These are phyloP conservation scores for Hemibates koningsi DNA, from an alignment of 2,113 vertebrate genomes.

Conservation along the genomic window DNA sequence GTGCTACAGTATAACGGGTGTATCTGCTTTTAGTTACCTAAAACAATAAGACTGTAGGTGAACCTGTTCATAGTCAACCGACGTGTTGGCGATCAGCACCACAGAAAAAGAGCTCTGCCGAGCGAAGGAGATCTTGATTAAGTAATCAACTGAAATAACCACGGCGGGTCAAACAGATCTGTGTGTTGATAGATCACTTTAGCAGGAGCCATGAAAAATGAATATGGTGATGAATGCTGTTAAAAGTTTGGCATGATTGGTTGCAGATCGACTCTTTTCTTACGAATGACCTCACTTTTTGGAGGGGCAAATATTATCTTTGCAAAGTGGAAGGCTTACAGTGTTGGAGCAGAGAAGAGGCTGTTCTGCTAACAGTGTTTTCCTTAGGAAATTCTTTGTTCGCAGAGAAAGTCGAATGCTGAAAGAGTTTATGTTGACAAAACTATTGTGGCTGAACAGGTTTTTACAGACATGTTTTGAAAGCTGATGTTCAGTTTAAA, in stretches of 20 bases:
- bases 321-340: conserved; percentile 53
- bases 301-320: conserved; percentile 54
- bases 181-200: conserved; percentile 46
- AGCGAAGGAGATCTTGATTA: conserved; percentile 34
- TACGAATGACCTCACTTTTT: conserved; percentile 35
- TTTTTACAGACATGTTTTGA: neutral
- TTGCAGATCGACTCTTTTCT: conserved; percentile 24
- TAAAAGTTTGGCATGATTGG: conserved; percentile 8
- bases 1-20: neutral
- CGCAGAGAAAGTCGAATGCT: neutral
- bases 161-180: neutral
- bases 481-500: neutral
- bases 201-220: conserved; percentile 41
- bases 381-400: conserved; percentile 6
- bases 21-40: neutral
- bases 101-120: conserved; percentile 17
- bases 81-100: conserved; percentile 10
- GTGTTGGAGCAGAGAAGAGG: neutral
- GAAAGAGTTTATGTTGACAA: conserved; percentile 1
- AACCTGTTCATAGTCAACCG: neutral
- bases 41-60: neutral
- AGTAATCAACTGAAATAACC: conserved; percentile 62
- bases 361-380: neutral
- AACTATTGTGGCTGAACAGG: neutral
- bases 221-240: conserved; percentile 29